Evolutionary conservation across 2,113 vertebrate species (phyloP).

Genomic region (Orycteropus afer): DNA sequence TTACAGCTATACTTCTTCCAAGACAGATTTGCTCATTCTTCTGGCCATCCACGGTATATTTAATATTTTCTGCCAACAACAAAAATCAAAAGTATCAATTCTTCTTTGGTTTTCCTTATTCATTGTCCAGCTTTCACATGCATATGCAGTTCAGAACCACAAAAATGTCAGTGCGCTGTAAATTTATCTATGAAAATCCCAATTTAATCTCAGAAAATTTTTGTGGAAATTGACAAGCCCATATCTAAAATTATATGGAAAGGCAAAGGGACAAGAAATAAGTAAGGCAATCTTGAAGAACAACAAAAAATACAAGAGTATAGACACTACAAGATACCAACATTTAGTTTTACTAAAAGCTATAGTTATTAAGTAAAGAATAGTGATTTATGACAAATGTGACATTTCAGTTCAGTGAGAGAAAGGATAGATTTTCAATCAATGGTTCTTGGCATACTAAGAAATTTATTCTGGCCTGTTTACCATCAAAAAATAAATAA

Average conservation of each 20-base stretch:
- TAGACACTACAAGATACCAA: neutral
- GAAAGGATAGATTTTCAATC: neutral
- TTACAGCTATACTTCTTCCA: too few relatives aligned
- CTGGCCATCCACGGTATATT: too few relatives aligned
- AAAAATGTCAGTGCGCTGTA: neutral
- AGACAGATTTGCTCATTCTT: too few relatives aligned
- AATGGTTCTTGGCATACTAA: neutral
- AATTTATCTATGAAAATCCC: neutral
- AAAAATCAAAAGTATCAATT: too few relatives aligned
- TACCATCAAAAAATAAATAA: neutral
- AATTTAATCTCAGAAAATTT: neutral
- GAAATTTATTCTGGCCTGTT: neutral
- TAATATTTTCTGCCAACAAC: too few relatives aligned
- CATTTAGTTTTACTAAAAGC: neutral
- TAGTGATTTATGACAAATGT: neutral
- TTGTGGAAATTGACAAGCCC: neutral
- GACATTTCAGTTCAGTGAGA: neutral
- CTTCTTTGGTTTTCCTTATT: too few relatives aligned
- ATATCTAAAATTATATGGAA: neutral
- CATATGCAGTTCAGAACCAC: too few relatives aligned
- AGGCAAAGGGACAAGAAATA: neutral
- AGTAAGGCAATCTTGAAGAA: neutral
- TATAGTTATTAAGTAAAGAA: neutral
- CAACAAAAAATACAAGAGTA: neutral
- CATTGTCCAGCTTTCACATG: too few relatives aligned